A percentile compares a stretch with the other conserved stretches of the same genome.
Conservation (phyloP, 2,888 invertebrate species). For the Caenorhabditis panamensis region DNA sequence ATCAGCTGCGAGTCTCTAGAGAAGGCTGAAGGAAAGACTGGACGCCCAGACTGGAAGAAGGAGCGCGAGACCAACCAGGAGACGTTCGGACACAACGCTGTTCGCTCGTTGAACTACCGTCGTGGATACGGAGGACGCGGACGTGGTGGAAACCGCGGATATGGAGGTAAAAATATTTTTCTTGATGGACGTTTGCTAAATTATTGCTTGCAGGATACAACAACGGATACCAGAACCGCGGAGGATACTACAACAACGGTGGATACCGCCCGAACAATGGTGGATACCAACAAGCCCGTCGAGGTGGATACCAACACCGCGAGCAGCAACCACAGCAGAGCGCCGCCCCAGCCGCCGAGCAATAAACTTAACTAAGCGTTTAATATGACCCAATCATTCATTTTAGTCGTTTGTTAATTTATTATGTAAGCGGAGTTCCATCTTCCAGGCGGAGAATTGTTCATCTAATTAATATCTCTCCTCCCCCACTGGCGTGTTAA, state of each 20-base stretch:
- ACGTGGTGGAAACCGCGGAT: constrained; percentile 65
- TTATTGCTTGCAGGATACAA: constrained; percentile 24
- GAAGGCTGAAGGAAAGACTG: constrained; percentile 78
- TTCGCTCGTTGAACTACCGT: constrained; percentile 73
- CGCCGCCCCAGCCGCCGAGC: constrained; percentile 36
- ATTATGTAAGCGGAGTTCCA: constrained; percentile 55
- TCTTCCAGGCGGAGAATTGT: constrained; percentile 29
- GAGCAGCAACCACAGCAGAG: constrained; percentile 37
- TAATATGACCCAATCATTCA: constrained; percentile 12
- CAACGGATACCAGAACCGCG: constrained; percentile 4
- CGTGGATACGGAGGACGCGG: constrained; percentile 71
- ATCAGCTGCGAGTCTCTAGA: constrained; percentile 94
- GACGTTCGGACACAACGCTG: constrained; percentile 80
- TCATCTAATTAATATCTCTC: constrained; percentile 26
- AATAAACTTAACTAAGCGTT: constrained; percentile 28
- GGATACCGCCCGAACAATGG: constrained; percentile 58
- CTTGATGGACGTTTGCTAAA: constrained; percentile 13
- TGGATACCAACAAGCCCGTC: constrained; percentile 48
- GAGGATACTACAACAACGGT: constrained; percentile 64
- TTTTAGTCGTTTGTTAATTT: constrained; percentile 59
- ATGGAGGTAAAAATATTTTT: constrained; percentile 41
- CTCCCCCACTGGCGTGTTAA: constrained; percentile 44
- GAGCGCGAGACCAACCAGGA: constrained; percentile 81
- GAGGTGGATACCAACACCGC: constrained; percentile 48
- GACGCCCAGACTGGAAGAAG: constrained; percentile 80